Conservation (phyloP, 2,888 invertebrate species). For the Drosophila borealis region DNA sequence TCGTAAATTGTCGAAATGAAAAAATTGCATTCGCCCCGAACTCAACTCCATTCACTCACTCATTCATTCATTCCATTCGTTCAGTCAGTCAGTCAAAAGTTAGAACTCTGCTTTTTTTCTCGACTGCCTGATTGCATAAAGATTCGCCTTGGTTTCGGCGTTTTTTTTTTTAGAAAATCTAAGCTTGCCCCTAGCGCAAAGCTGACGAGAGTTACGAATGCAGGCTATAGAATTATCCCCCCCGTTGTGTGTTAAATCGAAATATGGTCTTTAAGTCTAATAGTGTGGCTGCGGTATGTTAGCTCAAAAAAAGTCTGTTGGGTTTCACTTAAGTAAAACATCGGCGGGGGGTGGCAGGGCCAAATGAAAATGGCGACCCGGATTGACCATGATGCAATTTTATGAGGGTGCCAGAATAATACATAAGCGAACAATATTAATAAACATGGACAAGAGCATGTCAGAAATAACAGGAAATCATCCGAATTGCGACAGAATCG, state of each 20-base stretch:
- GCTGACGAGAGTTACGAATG: constrained; percentile 39
- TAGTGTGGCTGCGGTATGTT: constrained; percentile 32
- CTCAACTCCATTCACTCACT: constrained; percentile 33
- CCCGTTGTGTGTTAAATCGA: constrained; percentile 60
- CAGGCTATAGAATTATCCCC: constrained; percentile 22
- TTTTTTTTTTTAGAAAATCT: constrained; percentile 35
- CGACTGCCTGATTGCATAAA: constrained; percentile 47
- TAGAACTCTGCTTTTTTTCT: constrained; percentile 40
- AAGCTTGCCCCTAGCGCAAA: constrained; percentile 39
- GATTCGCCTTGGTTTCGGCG: constrained; percentile 39
- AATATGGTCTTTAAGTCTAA: constrained; percentile 52
- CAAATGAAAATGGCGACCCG: constrained; percentile 40
- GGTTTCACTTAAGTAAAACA: constrained; percentile 30
- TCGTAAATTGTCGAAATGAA: constrained; percentile 63
- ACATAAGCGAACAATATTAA: constrained; percentile 40
- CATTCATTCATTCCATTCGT: constrained; percentile 18
- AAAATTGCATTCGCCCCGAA: constrained; percentile 41
- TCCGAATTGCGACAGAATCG: constrained; percentile 10
- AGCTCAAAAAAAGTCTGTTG: constrained; percentile 29
- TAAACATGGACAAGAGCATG: constrained; percentile 48
- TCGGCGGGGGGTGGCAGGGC: constrained; percentile 13
- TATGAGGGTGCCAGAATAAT: constrained; percentile 1
- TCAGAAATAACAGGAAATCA: constrained; percentile 28
- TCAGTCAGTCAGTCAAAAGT: constrained; percentile 58
- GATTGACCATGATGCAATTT: constrained; percentile 34